Base-by-base conservation (phyloP, 2,888 invertebrate species). In the Netelia fuscicornis region DNA sequence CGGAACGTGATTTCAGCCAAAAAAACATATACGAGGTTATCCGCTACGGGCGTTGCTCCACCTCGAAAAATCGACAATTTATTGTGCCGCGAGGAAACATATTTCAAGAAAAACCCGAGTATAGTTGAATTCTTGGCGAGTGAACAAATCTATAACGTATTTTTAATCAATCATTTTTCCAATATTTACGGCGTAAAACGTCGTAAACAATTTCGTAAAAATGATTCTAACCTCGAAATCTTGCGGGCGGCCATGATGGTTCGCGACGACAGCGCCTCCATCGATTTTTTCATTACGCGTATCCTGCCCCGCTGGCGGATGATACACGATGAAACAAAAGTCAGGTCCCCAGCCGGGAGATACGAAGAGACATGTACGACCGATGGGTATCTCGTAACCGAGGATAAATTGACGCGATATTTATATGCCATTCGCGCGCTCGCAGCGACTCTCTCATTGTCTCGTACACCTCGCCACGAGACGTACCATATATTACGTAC, bases 381-480 rank as follows among this genome's bases (percentile, higher is more conserved):
- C 91, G 91, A 92, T 90, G 89, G 87, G 88, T 91, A 92, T 92
- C 91, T 90, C 87, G 87, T 90, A 90, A 89, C 88, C 92, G 92
- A 89, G 90, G 87, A 88, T 88, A 88, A 89, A 89, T 89, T 80
- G 87, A 87, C 84, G 85, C 89, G 89, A 91, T 91, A 91, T 92
- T 92, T 91, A 91, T 91, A 91, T 89, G 89, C 92, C 89, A 89
- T 89, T 91, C 92, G 91, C 90, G 90, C 87, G 88, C 56, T 72
- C 76, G 65, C 80, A 37, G 77, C 54, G 56, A 77, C 70, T 44
- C 67, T 88, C 89, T 89, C 90, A 92, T 92, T 92, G 92, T 92
- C 91, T 89, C 88, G 89, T 87, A 84, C 85, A 86, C 85, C 87
- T 86, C 88, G 17, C 86, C 86, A 86, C 84, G 87, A 87, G 87